Evolutionary conservation across 2,113 vertebrate genomes (phyloP), one percentile per base, ranked within the genome.

Genomic region (Pollimyrus isidori): DNA sequence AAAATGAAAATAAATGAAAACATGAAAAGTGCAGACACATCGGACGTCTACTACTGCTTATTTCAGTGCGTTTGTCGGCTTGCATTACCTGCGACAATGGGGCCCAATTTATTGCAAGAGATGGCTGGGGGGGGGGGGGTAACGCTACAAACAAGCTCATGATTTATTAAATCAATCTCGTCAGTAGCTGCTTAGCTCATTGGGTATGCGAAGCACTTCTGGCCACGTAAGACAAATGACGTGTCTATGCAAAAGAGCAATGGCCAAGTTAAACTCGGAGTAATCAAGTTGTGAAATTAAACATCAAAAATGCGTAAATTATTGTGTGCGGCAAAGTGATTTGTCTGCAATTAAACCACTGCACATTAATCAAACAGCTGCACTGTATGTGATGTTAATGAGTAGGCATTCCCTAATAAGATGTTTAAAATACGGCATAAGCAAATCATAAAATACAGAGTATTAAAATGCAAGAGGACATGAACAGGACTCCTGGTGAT

Each of bases 201-300:
- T 95, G 93, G 91, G 94, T 93, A 96, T 95, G 95, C 94, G 88
- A 89, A 92, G 91, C 90, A 86, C 91, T 84, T 90, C 92, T 87
- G 91, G 87, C 90, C 53, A 86, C 88, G 88, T 89, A 91, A 95
- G 94, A 95, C 93, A 91, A 93, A 96, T 94, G 94, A 95, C 93
- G 92, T 91, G 92, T 93, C 92, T 87, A 92, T 92, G 93, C 93
- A 92, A 94, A 94, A 94, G 93, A 95, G 93, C 90, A 93, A 95
- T 93, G 93, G 92, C 58, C 89, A 88, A 50, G 89, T 92, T 95
- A 95, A 95, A 95, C 95, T 94, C 93, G 45, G 90, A 93, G 94
- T 95, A 95, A 96, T 96, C 95, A 96, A 95, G 94, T 94, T 92
- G 94, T 95, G 93, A 95, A 96, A 96, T 95, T 95, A 95, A 96